phyloP scores from a whole-genome alignment of 92 coral and sea anemone species.

The Blastomussa wellsi region DNA sequence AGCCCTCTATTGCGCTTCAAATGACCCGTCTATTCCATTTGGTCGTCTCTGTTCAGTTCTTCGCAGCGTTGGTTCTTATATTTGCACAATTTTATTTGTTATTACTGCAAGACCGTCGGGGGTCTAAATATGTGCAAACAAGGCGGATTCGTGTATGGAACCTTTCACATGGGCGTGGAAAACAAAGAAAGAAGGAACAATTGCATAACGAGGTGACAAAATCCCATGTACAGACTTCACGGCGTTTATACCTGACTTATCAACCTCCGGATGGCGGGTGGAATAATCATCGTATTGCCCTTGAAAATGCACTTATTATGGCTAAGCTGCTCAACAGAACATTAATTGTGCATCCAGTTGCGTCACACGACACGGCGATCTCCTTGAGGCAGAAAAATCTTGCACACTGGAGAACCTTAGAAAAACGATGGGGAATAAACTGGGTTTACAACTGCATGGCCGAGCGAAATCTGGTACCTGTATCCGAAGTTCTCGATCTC shows the following conservation, averaged over 20 bases:
- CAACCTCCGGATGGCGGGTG: slow-evolving; percentile 69
- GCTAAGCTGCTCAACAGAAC: slow-evolving; percentile 57
- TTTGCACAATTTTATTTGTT: slow-evolving; percentile 38
- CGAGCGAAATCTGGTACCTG: slow-evolving; percentile 53
- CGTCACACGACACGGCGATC: slow-evolving; percentile 44
- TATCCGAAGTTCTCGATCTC: slow-evolving; percentile 60
- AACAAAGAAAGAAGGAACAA: slow-evolving; percentile 16
- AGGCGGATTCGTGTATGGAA: neutral
- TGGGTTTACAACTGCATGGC: slow-evolving; percentile 63
- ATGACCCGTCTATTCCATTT: slow-evolving; percentile 31
- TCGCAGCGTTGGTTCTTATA: slow-evolving; percentile 16
- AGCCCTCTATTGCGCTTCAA: neutral
- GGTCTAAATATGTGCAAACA: neutral
- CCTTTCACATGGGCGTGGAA: slow-evolving; percentile 11
- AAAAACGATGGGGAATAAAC: slow-evolving; percentile 54
- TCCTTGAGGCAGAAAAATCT: slow-evolving; percentile 34
- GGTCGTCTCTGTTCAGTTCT: slow-evolving; percentile 19
- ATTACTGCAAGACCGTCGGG: neutral
- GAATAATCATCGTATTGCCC: slow-evolving; percentile 59
- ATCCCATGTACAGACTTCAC: slow-evolving; percentile 35
- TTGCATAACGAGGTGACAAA: slow-evolving; percentile 44
- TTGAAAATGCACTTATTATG: slow-evolving; percentile 52
- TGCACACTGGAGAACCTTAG: slow-evolving; percentile 37
- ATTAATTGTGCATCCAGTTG: slow-evolving; percentile 49
- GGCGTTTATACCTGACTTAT: slow-evolving; percentile 49